A percentile compares a stretch with the other conserved stretches of the same genome.
These are phyloP conservation scores for Aplysia californica DNA, from an alignment of 1,140 invertebrate species.

Conservation along the genomic window DNA sequence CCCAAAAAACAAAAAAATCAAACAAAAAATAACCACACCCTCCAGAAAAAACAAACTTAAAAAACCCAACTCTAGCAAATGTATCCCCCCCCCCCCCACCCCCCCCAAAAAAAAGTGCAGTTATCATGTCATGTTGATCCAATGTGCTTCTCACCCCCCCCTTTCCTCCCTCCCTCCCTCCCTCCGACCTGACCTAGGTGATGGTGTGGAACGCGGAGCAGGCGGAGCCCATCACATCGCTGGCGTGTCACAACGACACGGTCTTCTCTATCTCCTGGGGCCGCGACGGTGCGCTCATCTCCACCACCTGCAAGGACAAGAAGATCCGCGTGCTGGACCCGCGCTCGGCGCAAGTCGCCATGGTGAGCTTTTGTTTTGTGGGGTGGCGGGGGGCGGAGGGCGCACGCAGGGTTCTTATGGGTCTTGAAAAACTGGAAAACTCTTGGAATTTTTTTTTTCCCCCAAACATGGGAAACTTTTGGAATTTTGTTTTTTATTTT, in stretches of 20 bases:
- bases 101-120: no score
- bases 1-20: no score
- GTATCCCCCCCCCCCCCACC: background rate
- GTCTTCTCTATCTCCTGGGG: constrained; percentile 94
- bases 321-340: constrained; percentile 90
- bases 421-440: no score
- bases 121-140: background rate
- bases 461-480: no score
- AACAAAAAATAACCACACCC: no score
- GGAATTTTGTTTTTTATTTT: no score
- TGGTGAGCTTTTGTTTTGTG: constrained; percentile 71
- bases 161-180: background rate
- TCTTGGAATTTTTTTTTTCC: no score
- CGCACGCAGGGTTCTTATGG: no score
- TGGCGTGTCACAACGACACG: constrained; percentile 89
- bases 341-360: constrained; percentile 81
- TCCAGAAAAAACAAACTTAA: no score
- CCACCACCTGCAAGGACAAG: constrained; percentile 95
- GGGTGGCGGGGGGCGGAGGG: no score
- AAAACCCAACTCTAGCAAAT: no score
- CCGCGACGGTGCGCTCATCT: constrained; percentile 87
- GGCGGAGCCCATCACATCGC: constrained; percentile 87
- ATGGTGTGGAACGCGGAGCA: constrained; percentile 90
- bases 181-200: constrained; percentile 37
- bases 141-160: background rate